phyloP scores from a whole-genome alignment of 2,888 invertebrate genomes.

The Eilema griseolum region DNA sequence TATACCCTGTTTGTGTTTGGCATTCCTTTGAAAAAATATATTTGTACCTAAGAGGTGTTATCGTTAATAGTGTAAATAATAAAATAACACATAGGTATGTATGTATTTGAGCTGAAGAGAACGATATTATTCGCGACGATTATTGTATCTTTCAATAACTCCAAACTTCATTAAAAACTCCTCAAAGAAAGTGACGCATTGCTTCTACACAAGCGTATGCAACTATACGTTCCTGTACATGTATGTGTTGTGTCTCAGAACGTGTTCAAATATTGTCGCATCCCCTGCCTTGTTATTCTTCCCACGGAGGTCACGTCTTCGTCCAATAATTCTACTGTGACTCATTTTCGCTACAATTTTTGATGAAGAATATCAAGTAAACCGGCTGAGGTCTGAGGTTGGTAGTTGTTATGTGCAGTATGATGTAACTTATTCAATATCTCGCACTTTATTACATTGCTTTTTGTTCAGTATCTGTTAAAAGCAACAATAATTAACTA shows the following conservation, averaged over 20 bases:
- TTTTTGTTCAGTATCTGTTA: not conserved
- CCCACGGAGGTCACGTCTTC: slow-evolving; percentile 79
- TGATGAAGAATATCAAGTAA: slow-evolving; percentile 78
- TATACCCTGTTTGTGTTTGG: no score
- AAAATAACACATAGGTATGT: no score
- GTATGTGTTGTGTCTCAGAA: slow-evolving; percentile 34
- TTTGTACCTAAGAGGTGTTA: no score
- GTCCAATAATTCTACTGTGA: slow-evolving; percentile 80
- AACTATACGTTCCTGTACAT: slow-evolving; percentile 12
- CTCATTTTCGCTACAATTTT: slow-evolving; percentile 80
- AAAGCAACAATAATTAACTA: not conserved
- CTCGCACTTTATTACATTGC: not conserved
- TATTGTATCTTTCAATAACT: not conserved
- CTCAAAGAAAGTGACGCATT: slow-evolving; percentile 18
- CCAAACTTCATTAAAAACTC: not conserved
- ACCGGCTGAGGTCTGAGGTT: slow-evolving; percentile 52
- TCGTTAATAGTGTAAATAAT: no score
- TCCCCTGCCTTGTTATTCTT: slow-evolving; percentile 71
- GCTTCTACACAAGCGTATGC: slow-evolving; percentile 35
- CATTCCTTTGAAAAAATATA: no score
- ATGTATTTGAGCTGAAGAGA: no score
- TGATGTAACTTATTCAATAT: slow-evolving; percentile 15
- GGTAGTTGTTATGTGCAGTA: slow-evolving; percentile 29
- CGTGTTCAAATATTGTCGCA: slow-evolving; percentile 68
- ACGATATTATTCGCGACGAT: no score